phyloP scores from a whole-genome alignment of 2,113 vertebrate genomes.

The Lycaon pictus region DNA sequence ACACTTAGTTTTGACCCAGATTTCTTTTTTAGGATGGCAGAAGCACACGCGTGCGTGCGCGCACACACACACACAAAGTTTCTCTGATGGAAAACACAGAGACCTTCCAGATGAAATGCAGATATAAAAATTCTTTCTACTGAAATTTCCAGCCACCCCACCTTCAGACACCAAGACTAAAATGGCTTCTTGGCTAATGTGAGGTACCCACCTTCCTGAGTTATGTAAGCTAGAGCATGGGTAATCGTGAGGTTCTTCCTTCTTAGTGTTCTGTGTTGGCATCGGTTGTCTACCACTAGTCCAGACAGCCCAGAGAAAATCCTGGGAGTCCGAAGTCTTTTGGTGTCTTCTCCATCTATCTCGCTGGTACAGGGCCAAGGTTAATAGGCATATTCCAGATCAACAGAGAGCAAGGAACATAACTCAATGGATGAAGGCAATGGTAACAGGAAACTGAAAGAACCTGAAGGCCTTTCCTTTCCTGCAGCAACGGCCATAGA shows the following conservation, averaged over 20 bases:
- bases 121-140: not conserved
- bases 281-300: not conserved
- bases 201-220: not conserved
- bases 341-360: not conserved
- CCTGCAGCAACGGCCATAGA: not conserved
- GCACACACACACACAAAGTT: not conserved
- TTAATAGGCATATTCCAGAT: not conserved
- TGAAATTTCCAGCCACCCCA: not conserved
- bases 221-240: accelerated
- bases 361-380: not conserved
- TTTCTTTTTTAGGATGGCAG: not conserved
- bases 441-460: not conserved
- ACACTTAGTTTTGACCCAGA: not conserved
- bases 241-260: not conserved
- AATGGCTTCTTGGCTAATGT: not conserved
- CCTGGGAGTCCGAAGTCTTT: not conserved
- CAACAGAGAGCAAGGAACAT: not conserved
- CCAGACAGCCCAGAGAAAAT: not conserved
- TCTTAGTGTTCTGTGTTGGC: not conserved
- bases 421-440: not conserved
- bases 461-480: not conserved
- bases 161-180: not conserved
- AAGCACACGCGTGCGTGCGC: not conserved
- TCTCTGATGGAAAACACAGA: not conserved
- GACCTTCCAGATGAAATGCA: not conserved